Evolutionary conservation across 2,113 vertebrate genomes (phyloP), one percentile per base, ranked within the genome.

Genomic region (Megaceryle torquata): DNA sequence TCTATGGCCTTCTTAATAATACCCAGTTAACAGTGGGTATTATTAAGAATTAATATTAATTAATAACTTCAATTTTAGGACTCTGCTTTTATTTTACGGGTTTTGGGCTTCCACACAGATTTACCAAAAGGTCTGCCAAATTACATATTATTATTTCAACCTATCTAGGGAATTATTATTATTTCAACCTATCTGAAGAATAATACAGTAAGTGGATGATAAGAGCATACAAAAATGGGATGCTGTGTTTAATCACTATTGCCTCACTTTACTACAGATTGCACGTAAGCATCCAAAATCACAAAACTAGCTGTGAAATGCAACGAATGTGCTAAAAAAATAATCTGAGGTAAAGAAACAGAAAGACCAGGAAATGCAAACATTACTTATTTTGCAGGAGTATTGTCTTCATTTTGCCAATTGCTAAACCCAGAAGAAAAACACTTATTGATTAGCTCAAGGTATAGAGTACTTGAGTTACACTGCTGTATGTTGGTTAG

Each of bases 401-500:
- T 5, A 15, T 26, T 13, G 19, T 16, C 56, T 89, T 81, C 35
- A 43, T 88, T 88, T 72, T 88, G 25, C 16, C 20, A 71, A 25
- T 13, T n/a, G 25, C 35, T n/a, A 79, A 68, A 35, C 16, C 8
- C 33, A 71, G 22, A 12, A 60, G 19, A 64, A 67, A 67, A 10
- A 0, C 39, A 17, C n/a, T 35, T 57, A 20, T 2, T 24, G 16
- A 24, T 19, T 15, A 91, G 33, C 41, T 61, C 20, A 59, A 33
- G 19, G 6, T 6, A 26, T 3, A 26, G 3, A 11, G 41, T 18
- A 50, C 13, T 35, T 31, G 11, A 57, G 33, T 17, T 72, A 29
- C 1, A 39, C 0, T 53, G n/a, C 31, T 3, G 0, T 5, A 13
- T 12, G 11, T 35, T 21, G 6, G 9, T 17, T 13, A 29, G 13